Evolutionary conservation across 2,113 vertebrate genomes (phyloP), one percentile per base, ranked within the genome.

Genomic region (Prionailurus bengalensis): DNA sequence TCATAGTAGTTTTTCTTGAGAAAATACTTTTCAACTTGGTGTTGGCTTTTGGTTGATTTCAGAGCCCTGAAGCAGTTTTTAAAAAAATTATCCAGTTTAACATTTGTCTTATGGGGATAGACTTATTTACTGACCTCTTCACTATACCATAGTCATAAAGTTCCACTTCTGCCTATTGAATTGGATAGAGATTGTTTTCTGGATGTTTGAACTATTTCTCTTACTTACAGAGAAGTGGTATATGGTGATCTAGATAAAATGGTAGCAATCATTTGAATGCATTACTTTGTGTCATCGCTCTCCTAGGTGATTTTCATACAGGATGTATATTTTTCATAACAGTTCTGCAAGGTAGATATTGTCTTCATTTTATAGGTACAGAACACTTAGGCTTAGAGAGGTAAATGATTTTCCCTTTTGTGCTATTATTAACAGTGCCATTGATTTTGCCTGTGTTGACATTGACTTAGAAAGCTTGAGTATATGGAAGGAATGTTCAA

Each of bases 301-400:
- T 39, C 39, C 17, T 53, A 76, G 78, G 76, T 88, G 45, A 83
- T 89, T 96, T 82, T 93, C 55, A 74, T 87, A 61, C 13, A 84
- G 33, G 17, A 61, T 82, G 31, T 48, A 13, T 76, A 51, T 31
- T 82, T 10, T n/a, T 70, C 55, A 58, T 6, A 86, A 21, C 10
- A 74, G 23, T n/a, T 65, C 33, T 81, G 5, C 9, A 74, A 80
- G 74, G 12, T 66, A 89, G 21, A 84, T n/a, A 45, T 12, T 81
- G 29, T 71, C 55, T 91, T 91, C 13, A 33, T 81, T 58, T 91
- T 81, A 89, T 15, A 84, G 21, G 58, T 61, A 8, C 58, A 42
- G 53, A 55, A 87, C 29, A 51, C 51, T 53, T 23, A 48, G 27
- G 13, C 23, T 79, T 48, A 51, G 48, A 23, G 42, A 85, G 51